These are phyloP conservation scores for Sericinus montela DNA, from an alignment of 2,888 invertebrate species.

Conservation along the genomic window DNA sequence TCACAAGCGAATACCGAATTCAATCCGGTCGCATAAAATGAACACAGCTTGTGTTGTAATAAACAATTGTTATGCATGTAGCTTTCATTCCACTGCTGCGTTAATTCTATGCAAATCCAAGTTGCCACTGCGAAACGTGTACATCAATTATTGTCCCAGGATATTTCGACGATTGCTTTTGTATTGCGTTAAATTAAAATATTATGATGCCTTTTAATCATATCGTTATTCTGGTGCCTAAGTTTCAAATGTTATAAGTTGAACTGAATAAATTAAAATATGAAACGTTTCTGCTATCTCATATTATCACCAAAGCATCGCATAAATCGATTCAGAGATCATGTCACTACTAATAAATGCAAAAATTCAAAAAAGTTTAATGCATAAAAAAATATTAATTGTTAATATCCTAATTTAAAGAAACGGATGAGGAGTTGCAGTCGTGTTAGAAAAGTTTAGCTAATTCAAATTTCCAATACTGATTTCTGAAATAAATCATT, in stretches of 20 bases:
- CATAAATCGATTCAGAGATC: too few species aligned
- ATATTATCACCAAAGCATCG: too few species aligned
- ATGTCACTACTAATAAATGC: too few species aligned
- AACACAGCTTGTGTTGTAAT: conserved; percentile 14
- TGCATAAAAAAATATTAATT: too few species aligned
- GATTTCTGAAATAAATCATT: too few species aligned
- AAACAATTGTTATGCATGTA: conserved; percentile 13
- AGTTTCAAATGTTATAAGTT: not conserved
- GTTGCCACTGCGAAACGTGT: conserved; percentile 15
- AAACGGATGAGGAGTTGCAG: too few species aligned
- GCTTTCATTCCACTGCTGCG: conserved; percentile 11
- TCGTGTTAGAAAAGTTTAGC: too few species aligned
- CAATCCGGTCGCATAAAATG: conserved; percentile 2
- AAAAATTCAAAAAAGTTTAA: too few species aligned
- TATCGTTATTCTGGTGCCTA: not conserved
- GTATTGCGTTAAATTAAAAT: conserved; percentile 1
- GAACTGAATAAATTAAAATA: too few species aligned
- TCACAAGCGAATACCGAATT: conserved; percentile 6
- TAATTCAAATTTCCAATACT: too few species aligned
- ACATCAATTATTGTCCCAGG: conserved; percentile 9
- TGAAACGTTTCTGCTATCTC: too few species aligned
- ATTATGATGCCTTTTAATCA: not conserved
- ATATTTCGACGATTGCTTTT: not conserved
- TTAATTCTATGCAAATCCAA: conserved; percentile 17
- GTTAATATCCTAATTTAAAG: too few species aligned